Base-by-base conservation (phyloP, 2,888 invertebrate species). In the Isoperla grammatica region DNA sequence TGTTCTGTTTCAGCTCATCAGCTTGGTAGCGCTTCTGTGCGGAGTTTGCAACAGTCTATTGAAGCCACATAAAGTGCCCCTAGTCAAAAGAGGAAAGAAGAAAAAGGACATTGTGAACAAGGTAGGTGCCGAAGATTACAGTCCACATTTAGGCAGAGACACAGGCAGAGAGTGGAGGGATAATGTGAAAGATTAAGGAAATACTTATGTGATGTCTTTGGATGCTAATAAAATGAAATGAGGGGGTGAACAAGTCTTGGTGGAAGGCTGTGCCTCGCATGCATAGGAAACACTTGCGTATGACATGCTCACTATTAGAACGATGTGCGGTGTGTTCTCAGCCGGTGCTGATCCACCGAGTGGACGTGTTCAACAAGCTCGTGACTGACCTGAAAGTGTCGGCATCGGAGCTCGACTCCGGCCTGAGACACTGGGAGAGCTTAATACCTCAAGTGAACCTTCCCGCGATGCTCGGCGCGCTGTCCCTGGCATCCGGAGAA, bases 351-450 rank as follows among this genome's bases (percentile, higher is more conserved):
- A 8, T 29, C 29, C 29, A 29, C 29, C 29, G 29, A 29, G 29
- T 8, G 29, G 29, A 29, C 29, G 29, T 17, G 45, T 35, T 56
- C 12, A 56, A 56, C 60, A 45, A 39, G 19, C 42, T 60, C 15
- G 49, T 56, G 20, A 23, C 46, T 11, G 49, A 46, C n/a, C 29
- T 60, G 13, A 48, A 56, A 13, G 29, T n/a, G n/a, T 37, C 56
- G n/a, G 56, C 60, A 9, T 39, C 29, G 17, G 48, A 56, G n/a
- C 42, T 60, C 9, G 56, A 60, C 19, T 48, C 56, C 6, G 56
- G 56, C 13, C 48, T 60, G 29, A 49, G 15, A 12, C 15, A 46
- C 8, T 60, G 60, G 60, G 56, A 60, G 45, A 17, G 17, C 15
- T 6, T 45, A 17, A 19, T 17, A 4, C 45, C 45, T 2, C 9